phyloP scores from a whole-genome alignment of 2,888 invertebrate species.

The Agyllia agylla region DNA sequence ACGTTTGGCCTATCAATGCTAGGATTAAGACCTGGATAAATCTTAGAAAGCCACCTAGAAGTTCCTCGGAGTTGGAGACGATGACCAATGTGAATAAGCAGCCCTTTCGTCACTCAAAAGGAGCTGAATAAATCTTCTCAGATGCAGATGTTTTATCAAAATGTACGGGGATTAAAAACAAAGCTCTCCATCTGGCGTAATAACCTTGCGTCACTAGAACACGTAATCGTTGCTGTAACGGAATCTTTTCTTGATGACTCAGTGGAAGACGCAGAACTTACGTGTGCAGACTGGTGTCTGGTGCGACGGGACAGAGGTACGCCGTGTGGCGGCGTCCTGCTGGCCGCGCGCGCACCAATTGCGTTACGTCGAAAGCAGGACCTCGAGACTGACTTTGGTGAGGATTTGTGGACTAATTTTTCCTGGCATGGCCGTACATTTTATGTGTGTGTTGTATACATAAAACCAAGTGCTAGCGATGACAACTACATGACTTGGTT shows the following conservation, averaged over 20 bases:
- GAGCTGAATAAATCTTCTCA: neutral
- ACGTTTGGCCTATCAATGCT: conserved; percentile 66
- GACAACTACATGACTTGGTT: conserved; percentile 43
- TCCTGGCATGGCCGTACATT: conserved; percentile 14
- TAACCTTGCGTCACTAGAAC: conserved; percentile 6
- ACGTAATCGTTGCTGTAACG: conserved; percentile 32
- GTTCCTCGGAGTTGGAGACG: neutral
- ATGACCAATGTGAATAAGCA: neutral
- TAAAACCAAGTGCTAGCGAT: conserved; percentile 51
- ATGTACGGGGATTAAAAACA: conserved; percentile 53
- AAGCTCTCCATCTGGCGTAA: conserved; percentile 40
- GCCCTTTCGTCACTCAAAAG: conserved; percentile 23
- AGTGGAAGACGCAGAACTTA: conserved; percentile 40
- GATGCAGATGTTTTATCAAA: conserved; percentile 38
- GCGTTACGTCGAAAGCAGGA: conserved; percentile 24
- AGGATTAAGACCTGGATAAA: conserved; percentile 56
- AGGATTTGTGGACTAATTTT: conserved; percentile 55
- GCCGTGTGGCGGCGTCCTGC: conserved; percentile 42
- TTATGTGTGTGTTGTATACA: conserved; percentile 51
- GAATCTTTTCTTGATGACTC: conserved; percentile 43
- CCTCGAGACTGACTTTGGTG: conserved; percentile 47
- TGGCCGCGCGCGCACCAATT: conserved; percentile 36
- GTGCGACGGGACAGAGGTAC: conserved; percentile 50
- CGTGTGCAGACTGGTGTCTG: conserved; percentile 32
- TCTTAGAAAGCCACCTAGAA: conserved; percentile 11